Evolutionary conservation across 1,140 invertebrate species (phyloP).

Genomic region (Caerostris darwini): DNA sequence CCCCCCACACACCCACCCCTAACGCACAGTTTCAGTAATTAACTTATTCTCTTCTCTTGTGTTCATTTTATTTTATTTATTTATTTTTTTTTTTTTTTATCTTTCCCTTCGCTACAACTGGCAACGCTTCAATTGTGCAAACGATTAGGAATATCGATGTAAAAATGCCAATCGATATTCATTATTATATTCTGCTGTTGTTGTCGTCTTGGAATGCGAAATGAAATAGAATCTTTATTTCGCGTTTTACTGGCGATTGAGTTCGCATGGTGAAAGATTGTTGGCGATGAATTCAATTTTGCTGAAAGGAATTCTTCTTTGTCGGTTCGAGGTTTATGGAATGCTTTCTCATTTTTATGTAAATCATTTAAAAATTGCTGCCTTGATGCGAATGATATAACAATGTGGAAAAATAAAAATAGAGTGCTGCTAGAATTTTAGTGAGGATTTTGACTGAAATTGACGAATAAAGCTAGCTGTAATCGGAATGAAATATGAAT

Average conservation of each 20-base stretch:
- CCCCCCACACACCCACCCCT: neutral
- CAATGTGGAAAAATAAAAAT: too few species aligned
- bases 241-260: constrained; percentile 10
- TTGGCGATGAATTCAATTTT: constrained; percentile 6
- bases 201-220: neutral
- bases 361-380: too few species aligned
- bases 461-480: too few species aligned
- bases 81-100: neutral
- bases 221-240: constrained; percentile 11
- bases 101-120: constrained; percentile 16
- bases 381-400: too few species aligned
- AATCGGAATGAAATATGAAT: too few species aligned
- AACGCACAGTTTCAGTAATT: constrained; percentile 4
- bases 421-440: too few species aligned
- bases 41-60: neutral
- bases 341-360: neutral
- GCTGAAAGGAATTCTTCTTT: constrained; percentile 15
- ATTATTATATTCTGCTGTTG: constrained; percentile 7
- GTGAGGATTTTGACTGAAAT: too few species aligned
- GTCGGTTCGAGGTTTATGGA: neutral
- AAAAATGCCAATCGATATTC: constrained; percentile 30
- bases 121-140: constrained; percentile 14
- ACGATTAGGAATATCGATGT: constrained; percentile 35
- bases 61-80: too few species aligned
- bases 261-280: neutral